These are phyloP conservation scores for Synodontis membranacea DNA, from an alignment of 2,113 vertebrate genomes.

Conservation along the genomic window DNA sequence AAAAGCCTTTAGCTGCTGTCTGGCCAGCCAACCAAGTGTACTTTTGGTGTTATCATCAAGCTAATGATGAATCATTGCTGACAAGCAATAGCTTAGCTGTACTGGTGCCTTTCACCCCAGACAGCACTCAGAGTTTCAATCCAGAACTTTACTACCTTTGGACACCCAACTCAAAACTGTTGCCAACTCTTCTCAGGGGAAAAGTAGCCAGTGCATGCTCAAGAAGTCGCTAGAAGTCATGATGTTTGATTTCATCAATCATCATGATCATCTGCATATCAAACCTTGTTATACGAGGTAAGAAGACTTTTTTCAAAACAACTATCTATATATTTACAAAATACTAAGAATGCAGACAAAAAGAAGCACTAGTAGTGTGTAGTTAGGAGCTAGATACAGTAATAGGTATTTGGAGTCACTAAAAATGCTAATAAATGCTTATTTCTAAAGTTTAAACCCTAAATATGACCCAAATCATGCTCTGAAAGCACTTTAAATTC, in stretches of 20 bases:
- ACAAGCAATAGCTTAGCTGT: conserved; percentile 13
- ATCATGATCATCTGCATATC: background rate
- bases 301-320: background rate
- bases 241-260: background rate
- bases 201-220: background rate
- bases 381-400: background rate
- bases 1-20: background rate
- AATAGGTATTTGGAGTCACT: too few relatives aligned
- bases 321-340: background rate
- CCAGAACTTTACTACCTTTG: conserved; percentile 14
- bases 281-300: background rate
- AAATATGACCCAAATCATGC: too few relatives aligned
- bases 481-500: too few relatives aligned
- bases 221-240: background rate
- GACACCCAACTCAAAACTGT: background rate
- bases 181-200: background rate
- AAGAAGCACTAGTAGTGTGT: background rate
- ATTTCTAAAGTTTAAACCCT: too few relatives aligned
- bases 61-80: conserved; percentile 25
- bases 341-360: background rate
- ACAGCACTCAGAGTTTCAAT: background rate
- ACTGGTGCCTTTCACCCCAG: background rate
- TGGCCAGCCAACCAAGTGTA: background rate
- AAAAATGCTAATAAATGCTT: too few relatives aligned
- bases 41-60: background rate